A percentile compares a stretch with the other conserved stretches of the same genome.
Evolutionary conservation across 2,797 vertebrate genomes (phyloP).

Genomic region (Chaenodraco wilsoni): DNA sequence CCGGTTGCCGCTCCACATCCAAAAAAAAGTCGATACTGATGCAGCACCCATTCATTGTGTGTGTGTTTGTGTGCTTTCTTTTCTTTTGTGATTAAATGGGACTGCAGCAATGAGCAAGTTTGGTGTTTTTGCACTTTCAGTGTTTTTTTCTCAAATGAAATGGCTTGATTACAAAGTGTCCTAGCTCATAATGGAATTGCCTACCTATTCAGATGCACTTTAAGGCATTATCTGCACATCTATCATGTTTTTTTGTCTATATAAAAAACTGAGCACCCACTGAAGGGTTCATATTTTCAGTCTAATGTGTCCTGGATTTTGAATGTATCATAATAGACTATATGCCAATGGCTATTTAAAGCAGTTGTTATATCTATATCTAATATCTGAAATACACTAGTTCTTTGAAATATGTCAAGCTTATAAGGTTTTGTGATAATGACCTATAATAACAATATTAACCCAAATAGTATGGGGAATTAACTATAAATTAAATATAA

Average conservation of each 20-base stretch:
- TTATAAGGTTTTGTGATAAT: background rate
- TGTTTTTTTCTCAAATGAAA: conserved; percentile 28
- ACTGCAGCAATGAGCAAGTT: conserved; percentile 39
- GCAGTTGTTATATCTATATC: too few species aligned
- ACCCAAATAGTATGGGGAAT: too few species aligned
- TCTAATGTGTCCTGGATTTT: background rate
- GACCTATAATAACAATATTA: background rate
- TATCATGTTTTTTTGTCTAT: background rate
- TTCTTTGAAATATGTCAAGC: background rate
- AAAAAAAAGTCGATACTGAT: conserved; percentile 58
- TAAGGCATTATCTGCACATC: background rate
- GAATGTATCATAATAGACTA: background rate
- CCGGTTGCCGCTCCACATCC: conserved; percentile 35
- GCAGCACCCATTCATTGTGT: conserved; percentile 45
- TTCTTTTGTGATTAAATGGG: conserved; percentile 51
- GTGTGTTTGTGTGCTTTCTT: conserved; percentile 7
- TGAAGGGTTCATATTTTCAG: conserved; percentile 11
- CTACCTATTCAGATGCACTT: conserved; percentile 3
- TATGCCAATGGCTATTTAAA: background rate
- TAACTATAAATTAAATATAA: too few species aligned
- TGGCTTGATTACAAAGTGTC: conserved; percentile 22
- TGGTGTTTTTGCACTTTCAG: conserved; percentile 19
- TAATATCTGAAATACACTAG: background rate
- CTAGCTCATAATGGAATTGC: conserved; percentile 14
- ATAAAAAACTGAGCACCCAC: conserved; percentile 9